Evolutionary conservation across 2,797 vertebrate genomes (phyloP), one percentile per base, ranked within the genome.

Genomic region (Danio tinwini): DNA sequence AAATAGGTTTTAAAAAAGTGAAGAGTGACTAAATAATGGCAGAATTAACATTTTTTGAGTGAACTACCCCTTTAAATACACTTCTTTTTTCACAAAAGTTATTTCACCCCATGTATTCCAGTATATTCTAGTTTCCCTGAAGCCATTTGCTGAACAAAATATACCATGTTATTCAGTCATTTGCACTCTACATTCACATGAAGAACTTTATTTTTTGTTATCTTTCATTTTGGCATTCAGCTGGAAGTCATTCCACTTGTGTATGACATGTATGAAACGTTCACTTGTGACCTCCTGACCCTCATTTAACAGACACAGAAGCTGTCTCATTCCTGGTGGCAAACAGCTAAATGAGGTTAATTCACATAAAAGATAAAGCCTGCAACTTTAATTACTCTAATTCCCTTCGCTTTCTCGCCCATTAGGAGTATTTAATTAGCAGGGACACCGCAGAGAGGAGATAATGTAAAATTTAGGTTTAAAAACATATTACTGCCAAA

Each of bases 281-380:
- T 6, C 40, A 73, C 79, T 42, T 52, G 4, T 74, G 62, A 81
- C 53, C 61, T 64, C 59, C 45, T 62, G 64, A 42, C 53, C 76
- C 67, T 76, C 17, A 59, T 76, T 69, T 37, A 21, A 83, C 14
- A 39, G 52, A 39, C 50, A 47, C 65, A 50, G 10, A 17, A 59
- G 19, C 53, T n/a, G 53, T 52, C 53, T 64, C 70, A 61, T 29
- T 8, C 5, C 42, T 45, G 19, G 19, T 40, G 12, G 47, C 61
- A 8, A 40, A 63, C 53, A 53, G 17, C n/a, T 63, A 78, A 70
- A 64, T 70, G 58, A 77, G 80, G 72, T 85, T 78, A 71, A 81
- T 81, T 62, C n/a, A 58, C 4, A 45, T 55, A 29, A 75, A 64
- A 14, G 13, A 39, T 61, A 13, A 58, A 67, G 19, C 16, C 39